Evolutionary conservation across 2,797 vertebrate genomes (phyloP).

Genomic region (Coluber constrictor): DNA sequence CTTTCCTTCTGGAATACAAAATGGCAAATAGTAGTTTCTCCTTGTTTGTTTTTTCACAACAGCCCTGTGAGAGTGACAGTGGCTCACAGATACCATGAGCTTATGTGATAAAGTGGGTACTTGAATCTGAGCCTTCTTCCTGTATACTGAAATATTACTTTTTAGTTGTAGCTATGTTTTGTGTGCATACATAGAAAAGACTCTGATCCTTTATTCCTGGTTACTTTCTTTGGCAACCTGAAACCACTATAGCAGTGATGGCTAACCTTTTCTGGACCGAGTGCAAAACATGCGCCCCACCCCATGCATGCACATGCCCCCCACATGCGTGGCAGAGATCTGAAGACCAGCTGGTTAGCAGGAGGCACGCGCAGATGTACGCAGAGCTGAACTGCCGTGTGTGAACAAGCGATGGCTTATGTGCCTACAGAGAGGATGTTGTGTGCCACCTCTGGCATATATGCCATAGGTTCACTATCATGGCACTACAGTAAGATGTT

Average conservation of each 20-base stretch:
- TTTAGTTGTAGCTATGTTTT: neutral
- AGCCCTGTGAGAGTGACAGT: neutral
- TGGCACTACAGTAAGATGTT: neutral
- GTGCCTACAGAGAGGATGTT: too few relatives aligned
- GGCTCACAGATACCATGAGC: neutral
- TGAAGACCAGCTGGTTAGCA: too few relatives aligned
- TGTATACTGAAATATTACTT: neutral
- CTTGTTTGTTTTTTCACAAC: neutral
- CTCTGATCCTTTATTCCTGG: neutral
- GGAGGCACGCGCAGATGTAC: too few relatives aligned
- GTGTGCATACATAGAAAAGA: neutral
- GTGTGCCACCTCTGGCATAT: too few relatives aligned
- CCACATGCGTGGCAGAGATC: too few relatives aligned
- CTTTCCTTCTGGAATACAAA: neutral
- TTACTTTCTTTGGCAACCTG: neutral
- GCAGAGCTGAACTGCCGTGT: too few relatives aligned
- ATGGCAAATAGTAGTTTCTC: neutral
- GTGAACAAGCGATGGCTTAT: too few relatives aligned
- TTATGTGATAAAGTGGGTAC: neutral
- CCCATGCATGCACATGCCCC: too few relatives aligned
- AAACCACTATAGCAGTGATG: neutral
- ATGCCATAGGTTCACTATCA: too few relatives aligned
- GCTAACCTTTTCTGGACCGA: too few relatives aligned
- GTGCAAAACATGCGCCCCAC: too few relatives aligned
- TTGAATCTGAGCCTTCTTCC: neutral